A percentile compares a stretch with the other conserved stretches of the same genome.
phyloP scores from a whole-genome alignment of 2,888 invertebrate species.

The Nomada ruficornis region DNA sequence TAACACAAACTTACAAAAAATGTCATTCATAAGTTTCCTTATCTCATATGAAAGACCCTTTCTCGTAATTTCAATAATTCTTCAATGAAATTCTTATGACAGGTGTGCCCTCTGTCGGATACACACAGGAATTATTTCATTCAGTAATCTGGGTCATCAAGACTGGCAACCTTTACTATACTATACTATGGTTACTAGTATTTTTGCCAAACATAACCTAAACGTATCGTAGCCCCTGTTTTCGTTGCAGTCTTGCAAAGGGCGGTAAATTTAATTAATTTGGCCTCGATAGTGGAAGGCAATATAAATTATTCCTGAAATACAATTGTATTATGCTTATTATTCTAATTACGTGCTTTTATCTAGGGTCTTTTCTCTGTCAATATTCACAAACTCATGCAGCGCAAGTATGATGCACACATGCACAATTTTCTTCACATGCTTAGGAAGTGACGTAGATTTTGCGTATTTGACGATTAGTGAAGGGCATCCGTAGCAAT shows the following conservation, averaged over 20 bases:
- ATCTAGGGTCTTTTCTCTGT: neutral
- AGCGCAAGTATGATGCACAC: too few relatives aligned
- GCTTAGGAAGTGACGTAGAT: conserved; percentile 34
- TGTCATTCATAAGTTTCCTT: too few relatives aligned
- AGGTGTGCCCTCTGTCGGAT: conserved; percentile 8
- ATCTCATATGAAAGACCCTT: too few relatives aligned
- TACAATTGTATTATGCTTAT: too few relatives aligned
- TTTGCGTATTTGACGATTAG: conserved; percentile 41
- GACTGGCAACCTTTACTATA: neutral
- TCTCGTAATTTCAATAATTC: neutral
- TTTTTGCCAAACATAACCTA: neutral
- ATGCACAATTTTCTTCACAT: conserved; percentile 29
- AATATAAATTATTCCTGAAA: neutral
- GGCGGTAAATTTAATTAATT: neutral
- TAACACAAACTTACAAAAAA: too few relatives aligned
- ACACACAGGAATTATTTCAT: neutral
- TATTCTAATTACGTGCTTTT: neutral
- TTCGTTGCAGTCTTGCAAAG: too few relatives aligned
- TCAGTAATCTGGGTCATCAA: conserved; percentile 7
- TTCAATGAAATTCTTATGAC: neutral
- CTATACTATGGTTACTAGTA: neutral
- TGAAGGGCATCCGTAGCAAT: conserved; percentile 25
- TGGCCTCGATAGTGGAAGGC: too few relatives aligned
- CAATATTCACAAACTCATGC: neutral
- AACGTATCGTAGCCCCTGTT: neutral